Percentiles rank a stretch among this genome's conserved stretches.
Conservation (phyloP, 2,888 invertebrate species). For the Sphaerophoria taeniata region DNA sequence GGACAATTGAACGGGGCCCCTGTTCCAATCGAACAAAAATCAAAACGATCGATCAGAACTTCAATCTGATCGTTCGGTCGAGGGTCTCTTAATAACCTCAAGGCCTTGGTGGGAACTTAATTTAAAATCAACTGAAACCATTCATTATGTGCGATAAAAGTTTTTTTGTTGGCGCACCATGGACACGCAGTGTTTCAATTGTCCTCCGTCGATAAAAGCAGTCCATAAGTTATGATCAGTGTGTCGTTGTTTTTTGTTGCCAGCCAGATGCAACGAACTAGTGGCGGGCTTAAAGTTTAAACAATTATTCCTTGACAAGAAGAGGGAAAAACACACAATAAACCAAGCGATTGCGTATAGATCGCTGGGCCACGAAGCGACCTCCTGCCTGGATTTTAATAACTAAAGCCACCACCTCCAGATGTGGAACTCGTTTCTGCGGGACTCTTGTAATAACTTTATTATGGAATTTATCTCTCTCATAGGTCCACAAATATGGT, state of each 20-base stretch:
- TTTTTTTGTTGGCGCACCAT: conserved; percentile 1
- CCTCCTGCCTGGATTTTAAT: conserved; percentile 74
- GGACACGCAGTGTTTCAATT: conserved; percentile 38
- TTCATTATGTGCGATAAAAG: conserved; percentile 45
- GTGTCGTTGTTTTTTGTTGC: conserved; percentile 4
- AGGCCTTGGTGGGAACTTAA: conserved; percentile 53
- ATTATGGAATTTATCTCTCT: conserved; percentile 65
- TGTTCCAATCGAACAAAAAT: not conserved
- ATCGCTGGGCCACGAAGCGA: conserved; percentile 36
- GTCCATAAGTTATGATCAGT: conserved; percentile 56
- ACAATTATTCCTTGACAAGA: conserved; percentile 57
- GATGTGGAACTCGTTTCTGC: conserved; percentile 55
- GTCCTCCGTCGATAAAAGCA: conserved; percentile 68
- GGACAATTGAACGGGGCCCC: conserved; percentile 48
- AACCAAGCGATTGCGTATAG: conserved; percentile 42
- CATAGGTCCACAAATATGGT: conserved; percentile 60
- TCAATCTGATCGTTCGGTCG: not conserved
- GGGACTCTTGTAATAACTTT: conserved; percentile 65
- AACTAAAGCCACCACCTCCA: conserved; percentile 66
- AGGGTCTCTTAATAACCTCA: conserved; percentile 32
- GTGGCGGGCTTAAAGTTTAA: conserved; percentile 9
- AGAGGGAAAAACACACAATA: conserved; percentile 56
- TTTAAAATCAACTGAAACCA: conserved; percentile 48
- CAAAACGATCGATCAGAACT: conserved; percentile 19
- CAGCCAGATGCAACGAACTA: conserved; percentile 10